phyloP scores from a whole-genome alignment of 2,797 vertebrate genomes.

The Oreochromis grahami region DNA sequence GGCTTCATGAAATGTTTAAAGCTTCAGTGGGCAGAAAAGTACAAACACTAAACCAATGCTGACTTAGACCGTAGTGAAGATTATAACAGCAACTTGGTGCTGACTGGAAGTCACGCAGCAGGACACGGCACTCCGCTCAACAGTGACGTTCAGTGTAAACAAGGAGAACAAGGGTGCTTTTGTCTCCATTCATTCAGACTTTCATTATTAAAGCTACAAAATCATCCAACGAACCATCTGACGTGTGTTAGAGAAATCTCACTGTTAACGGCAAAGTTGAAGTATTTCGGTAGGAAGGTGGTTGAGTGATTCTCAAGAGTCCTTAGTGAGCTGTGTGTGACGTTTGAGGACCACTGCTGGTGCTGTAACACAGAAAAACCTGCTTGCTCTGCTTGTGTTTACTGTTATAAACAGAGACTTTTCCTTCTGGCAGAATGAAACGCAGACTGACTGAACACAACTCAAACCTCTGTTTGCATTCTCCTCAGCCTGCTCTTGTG shows the following conservation, averaged over 20 bases:
- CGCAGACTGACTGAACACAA: not conserved
- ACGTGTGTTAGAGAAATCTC: not conserved
- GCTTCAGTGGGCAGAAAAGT: not conserved
- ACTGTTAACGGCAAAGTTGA: not conserved
- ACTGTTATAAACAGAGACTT: not conserved
- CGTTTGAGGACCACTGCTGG: not conserved
- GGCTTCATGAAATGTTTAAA: not conserved
- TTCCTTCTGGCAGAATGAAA: not conserved
- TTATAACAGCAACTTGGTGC: not conserved
- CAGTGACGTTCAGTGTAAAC: not conserved
- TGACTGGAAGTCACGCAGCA: not conserved
- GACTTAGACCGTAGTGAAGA: not conserved
- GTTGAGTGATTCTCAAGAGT: not conserved
- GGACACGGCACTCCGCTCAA: not conserved
- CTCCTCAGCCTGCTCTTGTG: not conserved
- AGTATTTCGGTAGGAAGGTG: not conserved
- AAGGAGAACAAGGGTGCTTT: not conserved
- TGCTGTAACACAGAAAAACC: not conserved
- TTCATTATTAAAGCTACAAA: not conserved
- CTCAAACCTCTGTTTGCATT: not conserved
- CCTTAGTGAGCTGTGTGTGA: not conserved
- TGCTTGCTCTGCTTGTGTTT: not conserved
- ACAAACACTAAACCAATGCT: not conserved
- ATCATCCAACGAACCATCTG: not conserved
- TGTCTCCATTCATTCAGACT: not conserved